Evolutionary conservation across 2,113 vertebrate species (phyloP), one percentile per base, ranked within the genome.

Genomic region (Sceloporus undulatus): DNA sequence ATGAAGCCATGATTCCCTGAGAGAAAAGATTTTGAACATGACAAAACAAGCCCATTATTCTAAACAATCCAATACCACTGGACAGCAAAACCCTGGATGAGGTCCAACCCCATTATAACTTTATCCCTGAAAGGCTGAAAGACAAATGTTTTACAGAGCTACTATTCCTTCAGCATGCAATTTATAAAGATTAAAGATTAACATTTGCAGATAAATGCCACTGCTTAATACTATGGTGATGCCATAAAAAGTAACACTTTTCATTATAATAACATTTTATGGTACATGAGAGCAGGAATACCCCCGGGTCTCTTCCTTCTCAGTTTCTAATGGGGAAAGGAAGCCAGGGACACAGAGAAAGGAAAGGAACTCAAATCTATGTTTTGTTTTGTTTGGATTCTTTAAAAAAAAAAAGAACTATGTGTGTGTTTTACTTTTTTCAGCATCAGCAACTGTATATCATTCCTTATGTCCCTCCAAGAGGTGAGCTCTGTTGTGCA

Each of bases 121-220:
- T 94, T 93, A 94, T 92, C 93, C 88, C 85, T 65, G 40, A 18
- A 74, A 89, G 93, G 90, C 91, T 87, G 48, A 0, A 27, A 90
- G 90, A 91, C 87, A 90, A 89, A 85, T 34, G 48, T 82, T 88
- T 79, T 82, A 76, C 83, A 91, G 84, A 89, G 88, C 88, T 78
- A 79, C 25, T 66, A 86, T 80, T 87, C 88, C 86, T 88, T 87
- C 77, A 91, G 87, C 91, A 82, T 85, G 82, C 79, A 89, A 92
- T 92, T 94, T 89, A 90, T 90, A 92, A 94, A 92, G 94, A 94
- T 88, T 91, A 92, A 89, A 92, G 84, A 93, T 91, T 90, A 94
- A 93, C 91, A 92, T 88, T 93, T 90, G 82, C 71, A 92, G 93
- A 94, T 90, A 95, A 94, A 93, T 68, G 85, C 68, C 85, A 90